Evolutionary conservation across 2,888 invertebrate genomes (phyloP), one percentile per base, ranked within the genome.

Genomic region (Drosophila fungiperda): DNA sequence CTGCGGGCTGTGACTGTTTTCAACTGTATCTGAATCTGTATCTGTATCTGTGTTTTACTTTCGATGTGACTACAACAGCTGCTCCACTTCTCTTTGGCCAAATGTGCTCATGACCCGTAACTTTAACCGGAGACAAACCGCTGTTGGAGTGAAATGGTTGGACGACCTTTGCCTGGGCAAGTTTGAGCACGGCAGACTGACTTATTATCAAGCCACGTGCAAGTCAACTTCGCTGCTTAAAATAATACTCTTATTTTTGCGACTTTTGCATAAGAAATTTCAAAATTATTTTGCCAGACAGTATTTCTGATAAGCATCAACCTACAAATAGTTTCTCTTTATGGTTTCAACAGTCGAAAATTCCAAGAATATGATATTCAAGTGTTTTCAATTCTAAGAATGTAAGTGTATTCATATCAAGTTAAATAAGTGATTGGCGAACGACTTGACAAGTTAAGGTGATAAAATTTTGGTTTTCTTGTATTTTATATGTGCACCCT

Each of bases 141-240:
- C 23, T 23, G 3, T 15, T 23, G 12, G 45, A 45, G 7, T 45
- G 20, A 23, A 45, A 1, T 23, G 52, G 12, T 42, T 20, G 8
- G 5, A 11, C 32, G 42, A 32, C 40, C 38, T 26, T n/a, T 26
- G 26, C 4, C 26, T 12, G n/a, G 5, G 12, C 35, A 53, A 50
- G 53, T 23, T 23, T 59, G 45, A 55, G 54, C 17, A 12, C 42
- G 57, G 11, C 20, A 45, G 49, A 38, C 35, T 62, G 68, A 64
- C 48, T 69, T 67, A 62, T 73, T 65, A 64, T 59, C 55, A 73
- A 66, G 69, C 66, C 76, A 78, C 76, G 80, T 71, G 80, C 69
- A 29, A 58, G 40, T 63, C 48, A 12, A 32, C 36, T 45, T 33
- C 42, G 3, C 20, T 49, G 59, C 40, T 54, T 62, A 50, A 66